Evolutionary conservation across 2,888 invertebrate genomes (phyloP).

Genomic region (Brenthis hecate): DNA sequence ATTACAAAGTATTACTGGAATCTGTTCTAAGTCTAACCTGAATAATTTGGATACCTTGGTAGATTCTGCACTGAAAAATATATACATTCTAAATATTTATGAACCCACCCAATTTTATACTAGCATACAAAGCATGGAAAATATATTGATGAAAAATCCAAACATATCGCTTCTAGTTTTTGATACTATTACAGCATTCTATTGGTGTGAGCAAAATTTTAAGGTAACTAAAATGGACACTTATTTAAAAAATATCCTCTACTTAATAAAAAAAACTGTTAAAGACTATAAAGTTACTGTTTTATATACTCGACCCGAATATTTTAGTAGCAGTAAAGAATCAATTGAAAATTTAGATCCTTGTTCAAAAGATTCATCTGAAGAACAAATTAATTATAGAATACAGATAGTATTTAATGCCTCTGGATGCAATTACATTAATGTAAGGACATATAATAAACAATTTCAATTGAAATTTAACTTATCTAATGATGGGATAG

Average conservation of each 20-base stretch:
- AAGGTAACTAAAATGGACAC: constrained; percentile 76
- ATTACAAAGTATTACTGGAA: not conserved
- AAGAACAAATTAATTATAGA: constrained; percentile 63
- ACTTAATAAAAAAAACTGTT: constrained; percentile 67
- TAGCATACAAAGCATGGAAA: constrained; percentile 71
- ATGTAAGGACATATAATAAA: constrained; percentile 46
- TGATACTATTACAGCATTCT: constrained; percentile 75
- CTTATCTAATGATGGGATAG: constrained; percentile 43
- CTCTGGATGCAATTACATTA: constrained; percentile 43
- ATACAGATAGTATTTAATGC: constrained; percentile 53
- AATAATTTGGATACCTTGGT: constrained; percentile 44
- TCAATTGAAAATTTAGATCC: constrained; percentile 50
- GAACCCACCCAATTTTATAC: constrained; percentile 68
- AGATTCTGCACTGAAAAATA: constrained; percentile 49
- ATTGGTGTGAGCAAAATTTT: constrained; percentile 76
- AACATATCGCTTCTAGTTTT: constrained; percentile 68
- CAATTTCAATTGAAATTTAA: constrained; percentile 45
- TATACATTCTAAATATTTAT: constrained; percentile 64
- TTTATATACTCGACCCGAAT: constrained; percentile 78
- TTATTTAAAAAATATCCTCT: constrained; percentile 71
- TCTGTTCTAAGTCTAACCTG: constrained; percentile 19
- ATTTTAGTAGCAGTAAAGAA: constrained; percentile 73
- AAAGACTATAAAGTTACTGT: constrained; percentile 75
- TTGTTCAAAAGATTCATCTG: constrained; percentile 48
- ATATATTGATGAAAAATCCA: constrained; percentile 57